These are phyloP conservation scores for Zenarchopterus dispar DNA, from an alignment of 2,797 vertebrate genomes.

Conservation along the genomic window DNA sequence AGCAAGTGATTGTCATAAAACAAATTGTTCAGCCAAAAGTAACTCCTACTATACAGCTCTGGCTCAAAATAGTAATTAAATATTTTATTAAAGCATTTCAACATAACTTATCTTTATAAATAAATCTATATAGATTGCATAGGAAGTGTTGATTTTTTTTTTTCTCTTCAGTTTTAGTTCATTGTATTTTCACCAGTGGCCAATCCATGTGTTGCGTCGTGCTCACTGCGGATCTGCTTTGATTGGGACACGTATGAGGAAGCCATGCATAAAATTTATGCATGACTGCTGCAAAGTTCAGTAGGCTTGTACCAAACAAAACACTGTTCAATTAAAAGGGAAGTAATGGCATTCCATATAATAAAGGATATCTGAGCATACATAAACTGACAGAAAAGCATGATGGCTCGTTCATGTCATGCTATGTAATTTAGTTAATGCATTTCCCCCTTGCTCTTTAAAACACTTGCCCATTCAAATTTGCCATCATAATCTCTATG, in stretches of 20 bases:
- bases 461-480: slow-evolving; percentile 88
- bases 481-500: slow-evolving; percentile 92
- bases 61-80: slow-evolving; percentile 54
- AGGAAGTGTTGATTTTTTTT: slow-evolving; percentile 16
- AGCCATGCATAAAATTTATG: slow-evolving; percentile 81
- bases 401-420: slow-evolving; percentile 77
- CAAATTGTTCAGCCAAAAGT: slow-evolving; percentile 65
- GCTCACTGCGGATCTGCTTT: slow-evolving; percentile 70
- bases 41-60: slow-evolving; percentile 58
- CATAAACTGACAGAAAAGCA: slow-evolving; percentile 78
- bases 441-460: slow-evolving; percentile 86
- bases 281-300: slow-evolving; percentile 75
- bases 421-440: slow-evolving; percentile 86
- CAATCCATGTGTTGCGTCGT: slow-evolving; percentile 55
- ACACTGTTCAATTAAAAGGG: slow-evolving; percentile 82
- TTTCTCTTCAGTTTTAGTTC: slow-evolving; percentile 21
- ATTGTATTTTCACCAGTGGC: slow-evolving; percentile 19
- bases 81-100: slow-evolving; percentile 51
- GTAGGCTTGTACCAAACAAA: slow-evolving; percentile 75
- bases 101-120: slow-evolving; percentile 32
- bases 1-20: slow-evolving; percentile 75
- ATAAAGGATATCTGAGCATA: slow-evolving; percentile 80
- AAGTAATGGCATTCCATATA: slow-evolving; percentile 80
- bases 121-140: slow-evolving; percentile 13
- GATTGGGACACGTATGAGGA: slow-evolving; percentile 73